Conservation (phyloP, 2,113 vertebrate species). For the Gila orcuttii region DNA sequence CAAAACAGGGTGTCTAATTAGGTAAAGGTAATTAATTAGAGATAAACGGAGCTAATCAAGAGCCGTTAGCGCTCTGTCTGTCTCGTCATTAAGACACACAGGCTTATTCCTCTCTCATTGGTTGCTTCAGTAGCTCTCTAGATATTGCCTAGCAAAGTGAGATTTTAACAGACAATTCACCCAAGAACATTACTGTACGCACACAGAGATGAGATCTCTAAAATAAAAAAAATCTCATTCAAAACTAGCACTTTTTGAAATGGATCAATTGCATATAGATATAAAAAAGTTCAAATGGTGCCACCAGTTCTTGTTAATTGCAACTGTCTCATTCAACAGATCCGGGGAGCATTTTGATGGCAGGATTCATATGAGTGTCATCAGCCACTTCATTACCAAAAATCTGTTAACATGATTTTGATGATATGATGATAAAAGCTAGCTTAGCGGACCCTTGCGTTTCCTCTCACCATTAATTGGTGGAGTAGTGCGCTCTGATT, state of each 20-base stretch:
- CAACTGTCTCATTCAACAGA: conserved; percentile 31
- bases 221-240: not conserved
- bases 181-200: not conserved
- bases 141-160: not conserved
- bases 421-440: conserved; percentile 45
- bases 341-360: conserved; percentile 2
- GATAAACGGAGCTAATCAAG: conserved; percentile 99
- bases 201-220: not conserved
- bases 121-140: conserved; percentile 79
- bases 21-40: conserved; percentile 99
- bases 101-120: conserved; percentile 82
- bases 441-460: conserved; percentile 45
- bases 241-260: not conserved
- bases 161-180: not conserved
- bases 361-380: conserved; percentile 25
- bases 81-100: conserved; percentile 93
- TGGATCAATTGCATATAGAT: not conserved
- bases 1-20: conserved; percentile 99
- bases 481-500: conserved; percentile 44
- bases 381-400: conserved; percentile 36
- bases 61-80: conserved; percentile 92
- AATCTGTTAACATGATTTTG: conserved; percentile 41
- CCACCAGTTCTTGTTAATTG: conserved; percentile 14
- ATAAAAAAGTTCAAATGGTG: conserved; percentile 51
- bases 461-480: conserved; percentile 57